Evolutionary conservation across 1,140 invertebrate genomes (phyloP).

Genomic region (Pseudachorutes palmiensis): DNA sequence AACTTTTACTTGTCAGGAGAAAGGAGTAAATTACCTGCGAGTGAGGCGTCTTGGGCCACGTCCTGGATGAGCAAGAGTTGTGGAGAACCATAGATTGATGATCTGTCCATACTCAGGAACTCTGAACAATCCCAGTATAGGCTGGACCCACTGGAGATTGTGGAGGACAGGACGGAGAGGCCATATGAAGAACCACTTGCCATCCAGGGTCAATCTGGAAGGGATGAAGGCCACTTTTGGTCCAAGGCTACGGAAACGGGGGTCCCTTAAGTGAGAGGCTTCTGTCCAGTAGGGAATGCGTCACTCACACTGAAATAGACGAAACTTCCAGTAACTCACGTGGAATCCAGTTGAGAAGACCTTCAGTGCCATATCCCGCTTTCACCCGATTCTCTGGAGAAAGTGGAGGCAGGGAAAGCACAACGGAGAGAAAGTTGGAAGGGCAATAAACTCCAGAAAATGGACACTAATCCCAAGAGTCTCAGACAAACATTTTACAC

Average conservation of each 20-base stretch:
- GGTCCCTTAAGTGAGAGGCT: no score
- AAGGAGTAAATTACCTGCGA: not conserved
- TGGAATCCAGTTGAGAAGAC: not conserved
- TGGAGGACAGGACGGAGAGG: not conserved
- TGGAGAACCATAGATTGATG: not conserved
- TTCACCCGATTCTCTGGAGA: not conserved
- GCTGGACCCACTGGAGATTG: slow-evolving; percentile 3
- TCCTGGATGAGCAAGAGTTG: not conserved
- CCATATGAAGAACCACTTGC: not conserved
- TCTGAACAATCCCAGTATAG: slow-evolving; percentile 5
- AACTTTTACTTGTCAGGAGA: not conserved
- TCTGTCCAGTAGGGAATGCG: no score
- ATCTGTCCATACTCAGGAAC: slow-evolving; percentile 1
- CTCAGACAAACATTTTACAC: no score
- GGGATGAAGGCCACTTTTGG: not conserved
- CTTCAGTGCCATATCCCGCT: not conserved
- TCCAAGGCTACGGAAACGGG: no score
- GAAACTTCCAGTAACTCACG: not conserved
- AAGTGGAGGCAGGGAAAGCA: not conserved
- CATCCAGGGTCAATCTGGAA: not conserved
- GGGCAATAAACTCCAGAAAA: not conserved
- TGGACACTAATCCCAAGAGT: no score
- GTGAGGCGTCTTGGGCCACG: not conserved
- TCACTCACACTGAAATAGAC: not conserved
- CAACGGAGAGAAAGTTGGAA: not conserved